These are phyloP conservation scores for Pitta sordida DNA, from an alignment of 2,113 vertebrate genomes.

Conservation along the genomic window DNA sequence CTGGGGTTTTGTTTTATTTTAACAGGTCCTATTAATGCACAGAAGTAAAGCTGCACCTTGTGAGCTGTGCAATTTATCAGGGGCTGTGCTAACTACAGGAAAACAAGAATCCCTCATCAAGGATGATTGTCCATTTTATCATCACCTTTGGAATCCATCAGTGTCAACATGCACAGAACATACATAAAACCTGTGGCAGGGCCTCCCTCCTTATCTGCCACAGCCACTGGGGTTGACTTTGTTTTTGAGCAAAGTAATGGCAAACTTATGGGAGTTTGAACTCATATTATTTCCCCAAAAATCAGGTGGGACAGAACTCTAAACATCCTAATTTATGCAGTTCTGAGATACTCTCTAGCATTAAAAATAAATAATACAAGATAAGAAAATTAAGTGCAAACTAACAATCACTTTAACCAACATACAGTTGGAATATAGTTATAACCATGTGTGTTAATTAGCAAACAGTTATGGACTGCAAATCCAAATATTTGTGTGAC, in stretches of 20 bases:
- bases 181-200: background rate
- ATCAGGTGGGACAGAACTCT: background rate
- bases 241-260: background rate
- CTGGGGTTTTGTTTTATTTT: background rate
- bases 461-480: background rate
- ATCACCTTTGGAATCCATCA: background rate
- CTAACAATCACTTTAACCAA: background rate
- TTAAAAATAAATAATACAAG: background rate
- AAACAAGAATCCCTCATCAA: background rate
- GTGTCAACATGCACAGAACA: background rate
- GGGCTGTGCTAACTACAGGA: background rate
- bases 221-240: background rate
- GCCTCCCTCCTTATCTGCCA: background rate
- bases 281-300: background rate
- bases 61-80: background rate
- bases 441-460: background rate
- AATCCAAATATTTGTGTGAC: background rate
- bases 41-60: background rate
- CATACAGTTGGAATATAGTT: background rate
- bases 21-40: background rate
- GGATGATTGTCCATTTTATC: background rate
- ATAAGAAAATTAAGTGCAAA: background rate
- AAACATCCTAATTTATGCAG: background rate
- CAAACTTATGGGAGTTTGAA: background rate
- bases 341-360: background rate